These are phyloP conservation scores for Mesaphorura yosii DNA, from an alignment of 1,140 invertebrate genomes.

Conservation along the genomic window DNA sequence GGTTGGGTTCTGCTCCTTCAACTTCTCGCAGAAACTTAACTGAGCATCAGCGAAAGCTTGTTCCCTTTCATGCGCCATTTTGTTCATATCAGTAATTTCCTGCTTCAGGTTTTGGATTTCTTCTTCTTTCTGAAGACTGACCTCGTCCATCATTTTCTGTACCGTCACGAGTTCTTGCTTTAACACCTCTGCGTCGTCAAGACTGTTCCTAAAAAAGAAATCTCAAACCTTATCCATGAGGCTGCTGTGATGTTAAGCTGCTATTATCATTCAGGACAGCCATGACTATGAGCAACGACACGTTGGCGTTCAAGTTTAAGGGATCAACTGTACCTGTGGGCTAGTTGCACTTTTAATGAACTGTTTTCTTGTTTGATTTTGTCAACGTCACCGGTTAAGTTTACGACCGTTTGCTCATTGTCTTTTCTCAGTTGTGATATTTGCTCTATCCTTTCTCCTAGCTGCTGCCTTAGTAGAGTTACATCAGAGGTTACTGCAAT, in stretches of 20 bases:
- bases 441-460: too few species aligned
- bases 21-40: not conserved
- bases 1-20: not conserved
- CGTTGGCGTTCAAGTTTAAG: not conserved
- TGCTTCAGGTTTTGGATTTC: conserved; percentile 18
- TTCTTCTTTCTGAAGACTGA: conserved; percentile 18
- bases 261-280: not conserved
- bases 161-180: conserved; percentile 12
- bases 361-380: not conserved
- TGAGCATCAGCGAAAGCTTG: not conserved
- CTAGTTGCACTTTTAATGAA: conserved; percentile 18
- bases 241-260: not conserved
- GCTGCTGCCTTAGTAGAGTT: too few species aligned
- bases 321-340: not conserved
- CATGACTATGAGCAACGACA: not conserved
- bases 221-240: not conserved
- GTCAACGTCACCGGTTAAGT: too few species aligned
- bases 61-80: not conserved
- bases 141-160: conserved; percentile 6
- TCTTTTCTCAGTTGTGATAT: too few species aligned
- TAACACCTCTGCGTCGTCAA: not conserved
- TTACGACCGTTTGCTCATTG: too few species aligned
- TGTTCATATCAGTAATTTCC: conserved; percentile 15
- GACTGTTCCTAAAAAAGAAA: not conserved
- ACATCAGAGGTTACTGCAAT: too few species aligned